These are phyloP conservation scores for Rhyacichthys aspro DNA, from an alignment of 2,797 vertebrate genomes.

Conservation along the genomic window DNA sequence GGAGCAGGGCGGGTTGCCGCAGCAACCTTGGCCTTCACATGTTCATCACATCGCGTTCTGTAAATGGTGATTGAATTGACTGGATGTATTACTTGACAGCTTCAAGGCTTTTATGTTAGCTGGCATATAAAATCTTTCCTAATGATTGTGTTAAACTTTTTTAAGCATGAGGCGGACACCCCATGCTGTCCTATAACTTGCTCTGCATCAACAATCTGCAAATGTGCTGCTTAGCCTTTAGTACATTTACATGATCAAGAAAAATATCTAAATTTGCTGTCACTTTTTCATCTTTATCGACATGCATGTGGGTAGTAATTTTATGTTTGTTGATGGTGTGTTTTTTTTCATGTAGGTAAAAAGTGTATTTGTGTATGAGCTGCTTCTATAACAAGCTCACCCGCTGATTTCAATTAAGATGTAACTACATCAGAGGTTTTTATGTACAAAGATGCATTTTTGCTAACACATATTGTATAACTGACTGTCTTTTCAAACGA, in stretches of 20 bases:
- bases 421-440: slow-evolving; percentile 56
- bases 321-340: slow-evolving; percentile 14
- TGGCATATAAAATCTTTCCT: slow-evolving; percentile 3
- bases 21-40: slow-evolving; percentile 53
- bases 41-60: slow-evolving; percentile 39
- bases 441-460: slow-evolving; percentile 34
- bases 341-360: slow-evolving; percentile 31
- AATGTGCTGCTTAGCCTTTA: slow-evolving; percentile 40
- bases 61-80: slow-evolving; percentile 48
- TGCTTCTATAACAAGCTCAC: slow-evolving; percentile 68
- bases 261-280: slow-evolving; percentile 51
- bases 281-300: slow-evolving; percentile 48
- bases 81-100: slow-evolving; percentile 27
- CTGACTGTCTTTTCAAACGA: slow-evolving; percentile 62
- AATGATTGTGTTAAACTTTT: slow-evolving; percentile 8
- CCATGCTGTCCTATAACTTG: slow-evolving; percentile 30
- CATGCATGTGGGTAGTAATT: slow-evolving; percentile 18
- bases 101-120: slow-evolving; percentile 22
- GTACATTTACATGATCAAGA: slow-evolving; percentile 63
- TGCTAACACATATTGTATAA: slow-evolving; percentile 46
- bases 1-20: slow-evolving; percentile 30
- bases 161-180: slow-evolving; percentile 22
- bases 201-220: slow-evolving; percentile 47
- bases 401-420: slow-evolving; percentile 70
- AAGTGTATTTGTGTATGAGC: slow-evolving; percentile 18